Conservation (phyloP, 2,797 vertebrate genomes). For the Vultur gryphus region DNA sequence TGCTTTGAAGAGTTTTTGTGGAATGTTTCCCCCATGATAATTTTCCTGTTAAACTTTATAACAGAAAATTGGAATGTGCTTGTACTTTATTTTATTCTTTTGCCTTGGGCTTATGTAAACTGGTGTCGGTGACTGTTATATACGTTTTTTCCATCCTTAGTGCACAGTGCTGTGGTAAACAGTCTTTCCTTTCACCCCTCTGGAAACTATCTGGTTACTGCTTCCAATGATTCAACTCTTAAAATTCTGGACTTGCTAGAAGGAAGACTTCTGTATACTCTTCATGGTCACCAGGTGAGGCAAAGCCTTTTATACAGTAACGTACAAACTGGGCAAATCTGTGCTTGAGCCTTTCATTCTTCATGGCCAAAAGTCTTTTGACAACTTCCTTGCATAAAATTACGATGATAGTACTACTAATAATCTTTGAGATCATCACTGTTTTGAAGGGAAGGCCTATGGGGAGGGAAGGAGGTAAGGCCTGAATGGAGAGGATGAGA, state of each 20-base stretch:
- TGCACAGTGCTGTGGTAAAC: conserved; percentile 89
- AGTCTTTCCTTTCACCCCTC: conserved; percentile 89
- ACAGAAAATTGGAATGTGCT: not conserved
- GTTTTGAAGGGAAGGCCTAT: not conserved
- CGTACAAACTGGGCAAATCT: not conserved
- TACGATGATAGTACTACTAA: accelerated
- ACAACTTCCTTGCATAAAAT: not conserved
- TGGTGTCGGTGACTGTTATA: not conserved
- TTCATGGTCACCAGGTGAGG: conserved; percentile 95
- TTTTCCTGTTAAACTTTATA: conserved; percentile 4
- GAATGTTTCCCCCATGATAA: not conserved
- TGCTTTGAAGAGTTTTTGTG: conserved; percentile 4
- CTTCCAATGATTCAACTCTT: conserved; percentile 92
- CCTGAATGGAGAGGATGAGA: not conserved
- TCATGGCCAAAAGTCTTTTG: not conserved
- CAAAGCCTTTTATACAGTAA: not conserved
- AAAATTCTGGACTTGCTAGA: conserved; percentile 94
- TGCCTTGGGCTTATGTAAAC: not conserved
- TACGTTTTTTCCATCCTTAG: conserved; percentile 63
- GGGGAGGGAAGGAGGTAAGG: not conserved
- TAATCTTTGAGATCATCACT: not conserved
- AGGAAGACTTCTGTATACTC: conserved; percentile 91
- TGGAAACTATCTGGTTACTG: conserved; percentile 92
- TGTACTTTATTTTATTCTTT: not conserved
- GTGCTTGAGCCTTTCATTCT: not conserved